These are phyloP conservation scores for Cotesia typhae DNA, from an alignment of 1,140 invertebrate genomes.

Conservation along the genomic window DNA sequence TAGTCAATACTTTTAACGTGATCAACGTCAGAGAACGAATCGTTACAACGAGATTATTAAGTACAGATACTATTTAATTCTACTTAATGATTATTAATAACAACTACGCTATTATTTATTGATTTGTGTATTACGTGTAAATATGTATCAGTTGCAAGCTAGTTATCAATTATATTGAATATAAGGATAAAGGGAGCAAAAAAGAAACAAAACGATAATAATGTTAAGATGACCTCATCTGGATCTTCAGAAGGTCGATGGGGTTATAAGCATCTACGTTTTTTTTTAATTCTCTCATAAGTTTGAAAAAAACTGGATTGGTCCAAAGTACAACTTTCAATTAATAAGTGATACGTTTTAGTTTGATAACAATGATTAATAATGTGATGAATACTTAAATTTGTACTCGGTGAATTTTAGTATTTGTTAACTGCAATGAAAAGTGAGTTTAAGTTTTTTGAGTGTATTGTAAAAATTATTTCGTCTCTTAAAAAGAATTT, in stretches of 20 bases:
- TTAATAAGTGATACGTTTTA: neutral
- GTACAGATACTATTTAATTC: neutral
- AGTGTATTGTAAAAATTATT: too few species aligned
- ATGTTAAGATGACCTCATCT: slow-evolving; percentile 6
- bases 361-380: neutral
- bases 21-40: neutral
- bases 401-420: too few species aligned
- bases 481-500: too few species aligned
- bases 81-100: neutral
- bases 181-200: slow-evolving; percentile 1
- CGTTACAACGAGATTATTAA: neutral
- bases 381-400: too few species aligned
- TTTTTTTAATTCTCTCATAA: too few species aligned
- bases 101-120: neutral
- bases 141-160: neutral
- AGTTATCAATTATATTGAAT: neutral
- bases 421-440: too few species aligned
- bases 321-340: too few species aligned
- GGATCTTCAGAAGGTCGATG: neutral
- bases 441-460: too few species aligned
- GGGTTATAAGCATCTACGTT: neutral
- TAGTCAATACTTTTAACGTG: neutral
- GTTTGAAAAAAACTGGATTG: too few species aligned
- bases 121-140: neutral
- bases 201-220: neutral